Base-by-base conservation (phyloP, 2,797 vertebrate species). In the Glyptemys insculpta region DNA sequence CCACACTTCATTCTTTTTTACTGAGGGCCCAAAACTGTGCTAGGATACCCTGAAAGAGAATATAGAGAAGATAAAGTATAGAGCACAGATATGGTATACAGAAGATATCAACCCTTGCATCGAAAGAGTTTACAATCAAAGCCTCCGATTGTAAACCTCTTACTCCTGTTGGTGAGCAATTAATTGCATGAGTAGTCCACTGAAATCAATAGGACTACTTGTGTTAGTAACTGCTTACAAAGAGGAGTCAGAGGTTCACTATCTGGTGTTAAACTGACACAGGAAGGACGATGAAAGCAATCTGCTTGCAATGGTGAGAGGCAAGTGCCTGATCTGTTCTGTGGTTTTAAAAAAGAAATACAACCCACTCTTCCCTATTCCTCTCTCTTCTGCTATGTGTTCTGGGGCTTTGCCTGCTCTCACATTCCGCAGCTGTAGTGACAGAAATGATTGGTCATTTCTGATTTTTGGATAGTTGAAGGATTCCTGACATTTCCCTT, bases 21-120 rank as follows among this genome's bases (percentile, higher is more conserved):
- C 37, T 90, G 25, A 92, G 2, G 25, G 85, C 18, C 18, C 49
- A 56, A 27, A 49, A 76, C 72, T 76, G 25, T 76, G 25, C 12
- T 7, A 37, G 34, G 65, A 19, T 76, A 47, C 23, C 23, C 12
- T 47, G 25, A 47, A 29, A 49, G 25, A 78, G 74, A 87, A 82
- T 0, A 1, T 16, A 59, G 1, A 0, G 2, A 18, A 86, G 29
- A 5, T 82, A n/a, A 9, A n/a, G 29, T 68, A 37, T 72, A 72
- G 19, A 72, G 9, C 12, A 23, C 3, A 41, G 37, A 72, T 41
- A 23, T 41, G n/a, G 34, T 41, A 72, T 78, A 59, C 1, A 1
- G 2, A 16, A 82, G 27, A 4, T 81, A 4, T 29, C 27, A 89
- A 86, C 80, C 5, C 34, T 79, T 88, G 56, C 16, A 5, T 1